A percentile compares a stretch with the other conserved stretches of the same genome.
Conservation (phyloP, 2,797 vertebrate genomes). For the Huso huso region DNA sequence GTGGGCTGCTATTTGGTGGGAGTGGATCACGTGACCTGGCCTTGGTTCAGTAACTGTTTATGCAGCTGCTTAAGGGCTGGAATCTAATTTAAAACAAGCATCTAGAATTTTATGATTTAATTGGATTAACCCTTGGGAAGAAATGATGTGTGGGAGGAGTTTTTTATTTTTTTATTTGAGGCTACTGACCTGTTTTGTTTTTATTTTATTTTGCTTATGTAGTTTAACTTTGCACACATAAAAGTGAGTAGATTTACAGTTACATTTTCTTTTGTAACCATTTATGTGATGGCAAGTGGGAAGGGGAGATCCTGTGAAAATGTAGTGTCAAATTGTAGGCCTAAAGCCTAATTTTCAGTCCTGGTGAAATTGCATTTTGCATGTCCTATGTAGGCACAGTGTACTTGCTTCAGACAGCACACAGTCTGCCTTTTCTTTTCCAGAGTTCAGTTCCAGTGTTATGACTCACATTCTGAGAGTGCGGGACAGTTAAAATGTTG, state of each 20-base stretch:
- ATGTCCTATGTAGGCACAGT: slow-evolving; percentile 15
- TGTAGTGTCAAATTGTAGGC: too few species aligned
- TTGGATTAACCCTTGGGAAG: slow-evolving; percentile 3
- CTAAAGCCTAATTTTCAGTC: too few species aligned
- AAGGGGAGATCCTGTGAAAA: too few species aligned
- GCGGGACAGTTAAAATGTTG: too few species aligned
- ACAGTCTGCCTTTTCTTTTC: too few species aligned
- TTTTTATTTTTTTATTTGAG: slow-evolving; percentile 11
- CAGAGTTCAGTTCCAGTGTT: too few species aligned
- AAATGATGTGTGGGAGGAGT: neutral
- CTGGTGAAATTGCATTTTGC: too few species aligned
- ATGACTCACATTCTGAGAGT: too few species aligned
- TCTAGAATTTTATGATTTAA: slow-evolving; percentile 13
- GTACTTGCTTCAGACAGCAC: neutral
- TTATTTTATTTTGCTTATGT: slow-evolving; percentile 14
- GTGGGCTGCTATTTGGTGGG: slow-evolving; percentile 24
- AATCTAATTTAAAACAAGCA: slow-evolving; percentile 25
- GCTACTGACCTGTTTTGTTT: slow-evolving; percentile 8
- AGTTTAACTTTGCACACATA: slow-evolving; percentile 17
- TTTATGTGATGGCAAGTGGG: neutral
- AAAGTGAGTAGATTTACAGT: neutral
- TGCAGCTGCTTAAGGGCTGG: slow-evolving; percentile 46
- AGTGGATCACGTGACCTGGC: slow-evolving; percentile 29
- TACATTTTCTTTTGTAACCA: neutral
- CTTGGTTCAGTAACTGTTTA: slow-evolving; percentile 38